Conservation (phyloP, 1,140 invertebrate species). For the Diprion similis region DNA sequence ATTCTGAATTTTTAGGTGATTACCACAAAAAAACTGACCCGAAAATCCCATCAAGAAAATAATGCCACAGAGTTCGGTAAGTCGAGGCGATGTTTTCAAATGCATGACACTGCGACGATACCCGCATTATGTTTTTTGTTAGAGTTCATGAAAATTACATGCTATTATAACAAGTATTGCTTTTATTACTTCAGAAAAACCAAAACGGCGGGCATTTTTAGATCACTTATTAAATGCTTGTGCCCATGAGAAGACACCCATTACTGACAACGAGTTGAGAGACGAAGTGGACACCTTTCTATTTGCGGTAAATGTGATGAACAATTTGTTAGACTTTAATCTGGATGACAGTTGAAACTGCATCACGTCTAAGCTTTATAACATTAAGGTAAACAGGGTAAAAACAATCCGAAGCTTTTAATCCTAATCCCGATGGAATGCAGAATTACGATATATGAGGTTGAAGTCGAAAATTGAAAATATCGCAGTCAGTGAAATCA, state of each 20-base stretch:
- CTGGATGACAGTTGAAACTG: no score
- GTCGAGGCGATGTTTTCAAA: not conserved
- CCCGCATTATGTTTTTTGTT: slow-evolving; percentile 12
- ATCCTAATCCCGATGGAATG: no score
- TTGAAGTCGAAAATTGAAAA: no score
- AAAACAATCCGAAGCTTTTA: no score
- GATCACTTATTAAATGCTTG: slow-evolving; percentile 73
- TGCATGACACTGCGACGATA: not conserved
- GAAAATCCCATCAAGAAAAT: not conserved
- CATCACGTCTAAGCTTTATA: no score
- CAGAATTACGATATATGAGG: no score
- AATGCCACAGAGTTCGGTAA: not conserved
- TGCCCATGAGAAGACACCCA: slow-evolving; percentile 56
- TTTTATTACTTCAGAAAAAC: slow-evolving; percentile 43
- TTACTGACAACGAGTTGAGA: slow-evolving; percentile 71
- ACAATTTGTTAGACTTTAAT: not conserved
- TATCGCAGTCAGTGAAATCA: no score
- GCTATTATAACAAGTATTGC: slow-evolving; percentile 8
- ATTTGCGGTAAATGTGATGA: slow-evolving; percentile 69
- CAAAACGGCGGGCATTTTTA: slow-evolving; percentile 66
- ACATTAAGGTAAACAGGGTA: no score
- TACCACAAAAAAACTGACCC: not conserved
- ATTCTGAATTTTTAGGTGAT: not conserved
- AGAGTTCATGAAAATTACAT: not conserved
- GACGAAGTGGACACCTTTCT: slow-evolving; percentile 82